Base-by-base conservation (phyloP, 2,113 vertebrate species). In the Nibea albiflora region DNA sequence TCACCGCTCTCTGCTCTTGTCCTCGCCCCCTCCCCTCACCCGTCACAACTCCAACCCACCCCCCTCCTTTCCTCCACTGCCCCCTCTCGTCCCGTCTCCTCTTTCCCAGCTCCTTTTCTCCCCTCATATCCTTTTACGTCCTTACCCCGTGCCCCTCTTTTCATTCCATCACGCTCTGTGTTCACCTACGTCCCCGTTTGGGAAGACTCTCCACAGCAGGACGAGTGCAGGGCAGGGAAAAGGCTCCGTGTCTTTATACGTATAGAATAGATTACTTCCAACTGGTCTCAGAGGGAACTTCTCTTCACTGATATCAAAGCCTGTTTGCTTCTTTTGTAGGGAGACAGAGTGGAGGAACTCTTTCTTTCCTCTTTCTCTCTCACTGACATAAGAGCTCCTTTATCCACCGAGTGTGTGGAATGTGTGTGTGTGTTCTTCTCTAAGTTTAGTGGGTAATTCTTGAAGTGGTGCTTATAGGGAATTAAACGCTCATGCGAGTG, bases 221-320 rank as follows among this genome's bases (percentile, higher is more conserved):
- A 61, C 24, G 24, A 84, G 76, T 28, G 42, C 8, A 0, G 77
- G 80, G 84, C 85, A 84, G 79, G 62, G 80, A 90, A 90, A 85
- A 76, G 85, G 77, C 76, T 85, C 66, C 14, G 60, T 87, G 81
- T 92, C 85, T 89, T 79, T 65, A 81, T 70, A 76, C 56, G 81
- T 86, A 56, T 24, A 85, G 86, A 92, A 86, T 67, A 91, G 84
- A 93, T 92, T 79, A 75, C 67, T 85, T 90, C 85, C 81, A 90
- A 86, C 78, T 47, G 84, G 65, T 83, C 80, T 80, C 22, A 0
- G 52, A 88, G 89, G 89, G 68, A 88, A 73, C 72, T 81, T 84
- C 85, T 89, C 80, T 76, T 75, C 78, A 65, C 9, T 11, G 28
- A 86, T 88, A 92, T 91, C 89, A 92, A 93, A 91, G 88, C 72